Base-by-base conservation (phyloP, 2,797 vertebrate species). In the Lithobates sylvaticus region DNA sequence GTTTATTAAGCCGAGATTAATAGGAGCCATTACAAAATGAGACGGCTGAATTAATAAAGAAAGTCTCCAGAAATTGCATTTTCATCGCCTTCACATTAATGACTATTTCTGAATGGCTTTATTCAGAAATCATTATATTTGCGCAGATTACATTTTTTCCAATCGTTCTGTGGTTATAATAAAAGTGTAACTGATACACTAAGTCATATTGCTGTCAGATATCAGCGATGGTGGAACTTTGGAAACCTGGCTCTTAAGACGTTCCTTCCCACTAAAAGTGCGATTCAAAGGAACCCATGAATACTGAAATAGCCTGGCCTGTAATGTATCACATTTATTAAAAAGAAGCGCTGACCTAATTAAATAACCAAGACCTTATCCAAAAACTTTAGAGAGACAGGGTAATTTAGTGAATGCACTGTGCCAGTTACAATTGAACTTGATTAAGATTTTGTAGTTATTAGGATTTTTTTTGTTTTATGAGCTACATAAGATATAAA, bases 71-170 rank as follows among this genome's bases (percentile, higher is more conserved):
- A 76, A 86, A 76, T 73, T 67, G 44, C 65, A 81, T 54, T 86
- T 86, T 86, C 84, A 86, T 27, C 78, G 58, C 78, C 84, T 81
- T 26, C 78, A 68, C 78, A 54, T 85, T 85, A 85, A 85, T 81
- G 77, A 85, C 84, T 75, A 68, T 85, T 81, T 50, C 84, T 81
- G 84, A 86, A 86, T 76, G 78, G 67, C 78, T 73, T 76, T 58
- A 81, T 81, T 86, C 84, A 86, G 70, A 81, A 81, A 81, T 81
- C 84, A 86, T 86, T 86, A 76, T 86, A 86, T 76, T 81, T 76
- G 78, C 8, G 23, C 69, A 81, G 71, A 76, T 86, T 71, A 70
- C 16, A 15, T 69, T 81, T 86, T 81, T 86, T 69, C 84, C 84
- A 76, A 39, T 75, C n/a, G 42, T 42, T 71, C 84, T 71, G 6